phyloP scores from a whole-genome alignment of 2,113 vertebrate genomes.

The Colistium nudipinnis region DNA sequence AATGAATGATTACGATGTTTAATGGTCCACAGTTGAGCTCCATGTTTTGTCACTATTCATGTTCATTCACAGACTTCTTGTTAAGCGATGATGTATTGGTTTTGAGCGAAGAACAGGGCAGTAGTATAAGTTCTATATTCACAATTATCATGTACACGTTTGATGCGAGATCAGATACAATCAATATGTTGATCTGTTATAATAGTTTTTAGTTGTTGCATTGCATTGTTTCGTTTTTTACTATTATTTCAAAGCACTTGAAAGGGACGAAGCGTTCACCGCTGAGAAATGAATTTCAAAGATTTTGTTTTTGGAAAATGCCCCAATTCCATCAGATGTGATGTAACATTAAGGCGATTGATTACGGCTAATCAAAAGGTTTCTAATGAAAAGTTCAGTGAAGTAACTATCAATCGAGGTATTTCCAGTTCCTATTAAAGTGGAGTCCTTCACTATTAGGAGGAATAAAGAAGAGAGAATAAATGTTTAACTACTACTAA shows the following conservation, averaged over 20 bases:
- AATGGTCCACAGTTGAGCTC: background rate
- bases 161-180: background rate
- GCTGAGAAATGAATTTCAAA: constrained; percentile 7
- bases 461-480: no score
- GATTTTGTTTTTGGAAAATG: constrained; percentile 18
- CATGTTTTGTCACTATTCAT: background rate
- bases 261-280: constrained; percentile 7
- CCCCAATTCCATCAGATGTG: constrained; percentile 34
- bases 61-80: background rate
- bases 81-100: background rate
- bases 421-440: no score
- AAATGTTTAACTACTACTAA: background rate
- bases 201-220: background rate
- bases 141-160: background rate
- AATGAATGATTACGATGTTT: background rate
- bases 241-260: background rate
- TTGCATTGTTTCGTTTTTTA: background rate
- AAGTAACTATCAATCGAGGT: background rate
- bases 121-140: background rate
- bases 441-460: no score
- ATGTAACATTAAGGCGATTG: constrained; percentile 32
- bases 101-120: background rate
- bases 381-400: background rate
- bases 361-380: background rate
- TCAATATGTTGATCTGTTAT: background rate